Percentiles rank a stretch among this genome's conserved stretches.
Evolutionary conservation across 2,113 vertebrate species (phyloP).

Genomic region (Scomber colias): DNA sequence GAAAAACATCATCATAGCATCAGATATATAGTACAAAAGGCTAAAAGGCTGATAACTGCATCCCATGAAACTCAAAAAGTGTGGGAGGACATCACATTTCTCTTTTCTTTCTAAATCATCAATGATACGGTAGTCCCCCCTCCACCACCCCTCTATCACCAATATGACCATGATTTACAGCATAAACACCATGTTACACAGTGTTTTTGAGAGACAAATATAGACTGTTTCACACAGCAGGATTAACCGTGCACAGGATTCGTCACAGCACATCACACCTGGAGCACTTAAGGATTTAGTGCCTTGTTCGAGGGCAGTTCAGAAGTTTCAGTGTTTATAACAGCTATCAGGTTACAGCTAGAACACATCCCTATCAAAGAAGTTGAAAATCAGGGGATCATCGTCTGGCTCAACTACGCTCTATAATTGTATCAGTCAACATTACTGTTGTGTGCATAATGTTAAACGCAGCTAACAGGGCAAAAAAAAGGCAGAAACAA

Average conservation of each 20-base stretch:
- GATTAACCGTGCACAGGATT: constrained; percentile 23
- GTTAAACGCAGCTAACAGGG: constrained; percentile 1
- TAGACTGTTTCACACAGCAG: constrained; percentile 7
- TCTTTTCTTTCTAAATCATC: neutral
- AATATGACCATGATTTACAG: constrained; percentile 10
- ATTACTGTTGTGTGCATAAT: constrained; percentile 12
- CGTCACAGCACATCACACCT: constrained; percentile 32
- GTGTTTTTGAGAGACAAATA: constrained; percentile 1
- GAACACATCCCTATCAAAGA: constrained; percentile 3
- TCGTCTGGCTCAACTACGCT: constrained; percentile 26
- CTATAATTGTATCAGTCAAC: constrained; percentile 16
- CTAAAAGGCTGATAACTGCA: constrained; percentile 14
- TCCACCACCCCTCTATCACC: neutral
- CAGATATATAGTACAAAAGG: constrained; percentile 8
- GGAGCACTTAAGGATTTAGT: constrained; percentile 45
- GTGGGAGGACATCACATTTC: neutral
- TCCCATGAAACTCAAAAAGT: constrained; percentile 9
- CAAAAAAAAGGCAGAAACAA: neutral
- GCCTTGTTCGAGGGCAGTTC: constrained; percentile 40
- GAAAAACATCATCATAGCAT: constrained; percentile 37
- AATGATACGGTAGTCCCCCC: neutral
- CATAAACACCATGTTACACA: constrained; percentile 29
- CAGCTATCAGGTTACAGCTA: constrained; percentile 35
- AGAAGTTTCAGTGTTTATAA: constrained; percentile 43
- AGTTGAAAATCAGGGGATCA: neutral